Evolutionary conservation across 2,797 vertebrate species (phyloP), one percentile per base, ranked within the genome.

Genomic region (Gobionotothen gibberifrons): DNA sequence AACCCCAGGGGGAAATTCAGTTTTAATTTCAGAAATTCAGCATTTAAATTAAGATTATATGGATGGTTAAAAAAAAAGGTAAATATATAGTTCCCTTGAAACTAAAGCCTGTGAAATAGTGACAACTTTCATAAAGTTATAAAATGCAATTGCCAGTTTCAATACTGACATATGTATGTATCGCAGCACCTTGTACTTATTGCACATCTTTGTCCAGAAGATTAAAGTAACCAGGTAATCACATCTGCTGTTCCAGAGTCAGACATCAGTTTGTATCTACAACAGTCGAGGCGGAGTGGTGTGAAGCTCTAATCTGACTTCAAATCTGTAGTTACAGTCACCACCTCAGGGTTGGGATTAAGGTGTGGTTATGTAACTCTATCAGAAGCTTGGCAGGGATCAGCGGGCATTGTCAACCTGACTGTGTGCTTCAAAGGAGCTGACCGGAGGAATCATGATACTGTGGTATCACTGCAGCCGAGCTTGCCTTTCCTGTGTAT

Each of bases 331-430:
- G n/a, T 69, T 85, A 71, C 70, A 74, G n/a, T 67, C 56, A 72
- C 21, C 40, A 61, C 56, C 51, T 72, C 49, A 22, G 49, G 69
- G 5, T 15, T 11, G 44, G 63, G 83, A 87, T 87, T 87, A 83
- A 58, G 26, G 22, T 0, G 26, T 44, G 60, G 60, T 90, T 92
- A 54, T 64, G 10, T 80, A 90, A 91, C 83, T 29, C 66, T 46
- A 43, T 22, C 44, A 60, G 66, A 43, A 15, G 48, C 46, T 67
- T 74, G 39, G 46, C 29, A 78, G 7, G 69, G 59, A 79, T 81
- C 82, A 81, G 56, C 9, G 19, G 68, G 68, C 32, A 59, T 19
- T 71, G 16, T 64, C n/a, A 32, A 43, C 19, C 13, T 55, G 52
- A 59, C 17, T 10, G 8, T 53, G 66, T 59, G 47, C 21, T 19